phyloP scores from a whole-genome alignment of 2,888 invertebrate species.

The Caenorhabditis angaria region DNA sequence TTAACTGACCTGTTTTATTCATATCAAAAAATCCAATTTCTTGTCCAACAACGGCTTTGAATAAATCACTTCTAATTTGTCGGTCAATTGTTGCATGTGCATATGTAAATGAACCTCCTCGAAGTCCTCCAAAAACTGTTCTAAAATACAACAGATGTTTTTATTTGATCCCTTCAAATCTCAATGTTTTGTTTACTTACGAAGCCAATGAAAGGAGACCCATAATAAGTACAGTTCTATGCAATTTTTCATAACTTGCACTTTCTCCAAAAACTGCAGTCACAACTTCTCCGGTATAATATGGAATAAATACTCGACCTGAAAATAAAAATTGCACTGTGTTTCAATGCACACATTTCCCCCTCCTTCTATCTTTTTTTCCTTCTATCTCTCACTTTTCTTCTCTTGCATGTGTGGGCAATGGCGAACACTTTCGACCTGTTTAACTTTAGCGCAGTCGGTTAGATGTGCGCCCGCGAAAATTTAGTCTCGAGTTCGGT shows the following conservation, averaged over 20 bases:
- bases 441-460: conserved; percentile 42
- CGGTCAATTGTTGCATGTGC: conserved; percentile 71
- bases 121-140: conserved; percentile 72
- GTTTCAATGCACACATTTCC: neutral
- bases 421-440: conserved; percentile 8
- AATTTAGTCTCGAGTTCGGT: conserved; percentile 19
- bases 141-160: conserved; percentile 49
- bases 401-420: conserved; percentile 10
- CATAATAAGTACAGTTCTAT: conserved; percentile 64
- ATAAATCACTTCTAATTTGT: conserved; percentile 69
- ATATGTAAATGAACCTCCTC: conserved; percentile 73
- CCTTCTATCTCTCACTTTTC: neutral
- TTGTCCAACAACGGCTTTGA: conserved; percentile 72
- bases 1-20: conserved; percentile 74
- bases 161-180: neutral
- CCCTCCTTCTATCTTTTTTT: neutral
- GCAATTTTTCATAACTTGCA: conserved; percentile 65
- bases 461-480: conserved; percentile 7
- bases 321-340: conserved; percentile 8
- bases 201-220: conserved; percentile 59
- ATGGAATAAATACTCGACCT: conserved; percentile 72
- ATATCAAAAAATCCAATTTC: conserved; percentile 74
- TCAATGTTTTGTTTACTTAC: conserved; percentile 23
- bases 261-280: conserved; percentile 64
- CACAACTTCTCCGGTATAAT: conserved; percentile 71